Base-by-base conservation (phyloP, 2,888 invertebrate genomes). In the Acanthosepion lycidas region DNA sequence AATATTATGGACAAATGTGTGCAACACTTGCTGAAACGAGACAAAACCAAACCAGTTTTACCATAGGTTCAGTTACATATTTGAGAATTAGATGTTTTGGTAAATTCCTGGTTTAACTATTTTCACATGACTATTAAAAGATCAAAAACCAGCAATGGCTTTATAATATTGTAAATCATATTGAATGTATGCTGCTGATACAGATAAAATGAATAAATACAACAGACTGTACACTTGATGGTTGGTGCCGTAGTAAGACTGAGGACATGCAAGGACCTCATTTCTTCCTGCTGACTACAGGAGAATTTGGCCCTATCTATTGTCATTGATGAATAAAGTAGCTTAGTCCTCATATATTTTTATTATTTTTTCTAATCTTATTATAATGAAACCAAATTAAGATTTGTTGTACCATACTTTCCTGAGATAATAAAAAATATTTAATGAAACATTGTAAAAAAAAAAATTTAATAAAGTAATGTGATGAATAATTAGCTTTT, bases 261-360 rank as follows among this genome's bases (percentile, higher is more conserved):
- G n/a, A 78, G 78, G 78, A 78, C 78, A n/a, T 78, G 78, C n/a
- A 33, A 78, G n/a, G n/a, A 78, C n/a, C 4, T 33, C 78, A 78
- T 78, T 78, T n/a, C 18, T 78, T 15, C 33, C n/a, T 18, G 12
- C n/a, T 33, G n/a, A 78, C 5, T 78, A n/a, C n/a, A n/a, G 78
- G 78, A 78, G n/a, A n/a, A 78, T 78, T 15, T n/a, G n/a, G n/a
- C 78, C n/a, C n/a, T n/a, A 6, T 3, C 59, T 78, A 78, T n/a
- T n/a, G 78, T 78, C 78, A 78, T 78, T 33, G n/a, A 78, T n/a
- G 15, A 33, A 78, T 78, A 15, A 78, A 78, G n/a, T 78, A 78
- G 78, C n/a, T n/a, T 78, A 78, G 78, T 78, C 78, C 78, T 78
- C 78, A 78, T 78, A 78, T 78, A 78, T 78, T 78, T 78, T 78